These are phyloP conservation scores for Sturnus vulgaris DNA, from an alignment of 2,113 vertebrate genomes.

Conservation along the genomic window DNA sequence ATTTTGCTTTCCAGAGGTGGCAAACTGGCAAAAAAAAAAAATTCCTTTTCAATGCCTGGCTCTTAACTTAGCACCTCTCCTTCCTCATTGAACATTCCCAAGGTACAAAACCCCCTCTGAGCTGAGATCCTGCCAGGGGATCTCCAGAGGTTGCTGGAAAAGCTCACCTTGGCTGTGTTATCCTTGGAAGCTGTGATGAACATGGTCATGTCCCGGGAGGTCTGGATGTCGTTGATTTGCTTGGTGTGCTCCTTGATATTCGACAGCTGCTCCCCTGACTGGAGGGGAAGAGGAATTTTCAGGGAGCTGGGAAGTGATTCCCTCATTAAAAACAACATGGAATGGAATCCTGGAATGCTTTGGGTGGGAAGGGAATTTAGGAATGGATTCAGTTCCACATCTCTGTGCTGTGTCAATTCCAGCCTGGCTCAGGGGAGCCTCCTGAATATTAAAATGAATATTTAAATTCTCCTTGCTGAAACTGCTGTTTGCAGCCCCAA, in stretches of 20 bases:
- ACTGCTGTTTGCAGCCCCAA: not conserved
- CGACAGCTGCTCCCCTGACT: conserved; percentile 90
- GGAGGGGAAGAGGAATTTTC: not conserved
- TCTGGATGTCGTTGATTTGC: conserved; percentile 97
- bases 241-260: conserved; percentile 91
- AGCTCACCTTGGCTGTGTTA: conserved; percentile 88
- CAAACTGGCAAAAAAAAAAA: not conserved
- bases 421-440: not conserved
- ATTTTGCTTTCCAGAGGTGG: fast-evolving
- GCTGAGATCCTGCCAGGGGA: not conserved
- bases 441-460: not conserved
- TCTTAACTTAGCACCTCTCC: fast-evolving
- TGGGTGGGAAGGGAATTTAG: no score
- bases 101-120: not conserved
- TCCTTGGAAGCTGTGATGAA: conserved; percentile 96
- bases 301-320: not conserved
- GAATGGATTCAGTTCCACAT: no score
- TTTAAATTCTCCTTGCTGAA: fast-evolving
- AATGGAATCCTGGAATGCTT: not conserved
- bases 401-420: fast-evolving
- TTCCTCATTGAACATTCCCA: not conserved
- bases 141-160: fast-evolving
- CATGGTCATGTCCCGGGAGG: conserved; percentile 93
- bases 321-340: not conserved
- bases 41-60: fast-evolving